Evolutionary conservation across 2,888 invertebrate genomes (phyloP), one percentile per base, ranked within the genome.

Genomic region (Saturnia japonica): DNA sequence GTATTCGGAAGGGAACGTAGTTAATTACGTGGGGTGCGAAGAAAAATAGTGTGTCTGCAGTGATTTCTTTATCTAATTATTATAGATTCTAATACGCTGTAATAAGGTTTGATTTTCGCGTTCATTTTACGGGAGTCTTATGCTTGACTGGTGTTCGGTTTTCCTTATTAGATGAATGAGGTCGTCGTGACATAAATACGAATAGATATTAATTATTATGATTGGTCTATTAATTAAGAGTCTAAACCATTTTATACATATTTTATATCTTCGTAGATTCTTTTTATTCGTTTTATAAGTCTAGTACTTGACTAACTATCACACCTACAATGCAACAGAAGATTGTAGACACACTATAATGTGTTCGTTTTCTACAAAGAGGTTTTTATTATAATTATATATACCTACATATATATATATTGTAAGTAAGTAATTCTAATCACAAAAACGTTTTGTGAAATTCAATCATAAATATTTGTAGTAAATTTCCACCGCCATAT

Each of bases 1-100:
- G 93, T 92, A 93, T 93, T 93, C 93, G 85, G 88, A 88, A 91
- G 92, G 93, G 93, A 88, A 88, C 83, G 85, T 85, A 86, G 88
- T 92, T 93, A 93, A 93, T 93, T 93, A 89, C 85, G 85, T 87
- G 85, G 92, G 93, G 91, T 88, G 91, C 83, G 84, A 87, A 86
- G 91, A 91, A 92, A 93, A 91, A 93, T 89, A 82, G 83, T 81
- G 79, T 78, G 78, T 81, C 77, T n/a, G 43, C 47, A 54, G 45
- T 62, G 62, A 54, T 70, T 73, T 71, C 70, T 72, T 76, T 60
- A 72, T 25, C 60, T 42, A 43, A 67, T 64, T 40, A 34, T 72
- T 34, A 40, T 64, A 19, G 64, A 64, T 64, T 40, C 64, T 64
- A 64, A 40, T 25, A 0, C 14, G 0, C 4, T 0, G 60, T 0